Conservation (phyloP, 2,888 invertebrate species). For the Zaprionus bogoriensis region DNA sequence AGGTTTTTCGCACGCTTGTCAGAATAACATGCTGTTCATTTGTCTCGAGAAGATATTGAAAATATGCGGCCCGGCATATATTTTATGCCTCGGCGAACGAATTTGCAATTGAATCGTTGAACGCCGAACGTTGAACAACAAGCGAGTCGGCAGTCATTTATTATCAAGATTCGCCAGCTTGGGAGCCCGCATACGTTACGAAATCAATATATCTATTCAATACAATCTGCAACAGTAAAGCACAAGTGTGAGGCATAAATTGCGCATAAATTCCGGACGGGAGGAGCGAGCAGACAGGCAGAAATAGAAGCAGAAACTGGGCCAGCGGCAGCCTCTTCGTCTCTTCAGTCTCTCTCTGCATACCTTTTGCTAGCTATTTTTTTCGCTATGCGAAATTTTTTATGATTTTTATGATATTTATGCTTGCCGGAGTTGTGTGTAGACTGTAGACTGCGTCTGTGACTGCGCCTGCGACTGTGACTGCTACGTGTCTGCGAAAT, state of each 20-base stretch:
- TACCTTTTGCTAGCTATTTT: not conserved
- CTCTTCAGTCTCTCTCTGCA: not conserved
- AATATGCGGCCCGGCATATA: slow-evolving; percentile 25
- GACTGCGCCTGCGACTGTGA: slow-evolving; percentile 24
- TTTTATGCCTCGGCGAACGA: slow-evolving; percentile 50
- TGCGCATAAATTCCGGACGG: slow-evolving; percentile 65
- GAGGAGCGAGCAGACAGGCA: not conserved
- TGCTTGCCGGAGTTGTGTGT: slow-evolving; percentile 48
- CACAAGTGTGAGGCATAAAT: slow-evolving; percentile 69
- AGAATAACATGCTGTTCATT: slow-evolving; percentile 6
- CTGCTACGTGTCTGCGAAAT: slow-evolving; percentile 70
- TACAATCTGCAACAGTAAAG: slow-evolving; percentile 66
- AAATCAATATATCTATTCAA: slow-evolving; percentile 66
- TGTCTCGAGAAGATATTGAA: slow-evolving; percentile 8
- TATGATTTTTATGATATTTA: slow-evolving; percentile 67
- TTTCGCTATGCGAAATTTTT: too few species aligned
- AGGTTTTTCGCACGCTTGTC: not conserved
- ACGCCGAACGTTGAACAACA: not conserved
- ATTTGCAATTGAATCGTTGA: slow-evolving; percentile 59
- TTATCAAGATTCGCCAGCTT: slow-evolving; percentile 50
- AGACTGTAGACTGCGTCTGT: slow-evolving; percentile 46
- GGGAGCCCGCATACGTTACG: slow-evolving; percentile 48
- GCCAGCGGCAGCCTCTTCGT: too few species aligned
- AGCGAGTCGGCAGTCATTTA: slow-evolving; percentile 54
- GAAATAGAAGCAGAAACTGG: too few species aligned